Base-by-base conservation (phyloP, 2,113 vertebrate species). In the Amphilophus citrinellus region DNA sequence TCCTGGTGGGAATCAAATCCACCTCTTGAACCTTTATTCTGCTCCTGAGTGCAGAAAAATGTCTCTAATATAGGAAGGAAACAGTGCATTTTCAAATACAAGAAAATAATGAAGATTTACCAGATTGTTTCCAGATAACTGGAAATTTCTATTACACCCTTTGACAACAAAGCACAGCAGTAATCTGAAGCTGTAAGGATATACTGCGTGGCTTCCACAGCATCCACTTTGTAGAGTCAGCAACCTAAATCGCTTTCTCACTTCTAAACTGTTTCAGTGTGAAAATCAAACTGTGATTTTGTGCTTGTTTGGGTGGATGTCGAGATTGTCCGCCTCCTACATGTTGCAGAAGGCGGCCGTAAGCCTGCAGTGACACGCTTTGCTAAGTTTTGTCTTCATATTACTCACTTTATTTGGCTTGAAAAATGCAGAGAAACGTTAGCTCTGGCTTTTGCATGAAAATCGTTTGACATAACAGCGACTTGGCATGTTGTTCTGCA, bases 281-380 rank as follows among this genome's bases (percentile, higher is more conserved):
- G 84, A 63, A 87, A 56, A 59, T 71, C 47, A 65, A 63, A 73
- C 65, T 63, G 61, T 57, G 56, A 65, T 73, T 65, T 61, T 73
- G n/a, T 53, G 76, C 62, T 66, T 61, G 79, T 89, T 87, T 79
- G 80, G 80, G 59, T 76, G 63, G 78, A 91, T 89, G 78, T 78
- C 60, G 83, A 84, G 87, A 71, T 77, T 7, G n/a, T 77, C 73
- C 77, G 68, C 84, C 90, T 86, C 92, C 88, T 85, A 89, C 87
- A 68, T 87, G 85, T 68, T 89, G 61, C 73, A 84, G 90, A 79
- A 89, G 88, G 84, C 18, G 35, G 84, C 37, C 2, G 11, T 20
- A 75, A 83, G 81, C 82, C 75, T 15, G 47, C 76, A 68, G 78
- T 73, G 77, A 81, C 78, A 59, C 9, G 20, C 24, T 73, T 53